phyloP scores from a whole-genome alignment of 2,113 vertebrate genomes.

The Marmota flaviventris region DNA sequence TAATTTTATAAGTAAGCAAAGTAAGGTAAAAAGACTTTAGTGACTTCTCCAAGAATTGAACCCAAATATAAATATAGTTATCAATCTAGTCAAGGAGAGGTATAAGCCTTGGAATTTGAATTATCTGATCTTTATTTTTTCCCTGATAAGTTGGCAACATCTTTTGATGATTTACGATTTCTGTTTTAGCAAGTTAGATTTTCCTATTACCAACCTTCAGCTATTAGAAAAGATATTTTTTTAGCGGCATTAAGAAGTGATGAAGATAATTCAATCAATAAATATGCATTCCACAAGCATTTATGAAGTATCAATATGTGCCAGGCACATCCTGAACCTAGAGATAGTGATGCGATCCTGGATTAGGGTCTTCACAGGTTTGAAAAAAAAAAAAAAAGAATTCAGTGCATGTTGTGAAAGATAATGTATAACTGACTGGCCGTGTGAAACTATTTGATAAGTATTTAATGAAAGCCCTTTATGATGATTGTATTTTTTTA shows the following conservation, averaged over 20 bases:
- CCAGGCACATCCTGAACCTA: not conserved
- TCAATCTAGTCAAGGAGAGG: not conserved
- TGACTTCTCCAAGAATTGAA: not conserved
- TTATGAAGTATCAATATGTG: not conserved
- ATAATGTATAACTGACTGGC: not conserved
- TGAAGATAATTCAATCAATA: not conserved
- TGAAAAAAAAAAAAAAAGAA: not conserved
- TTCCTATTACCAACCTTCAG: not conserved
- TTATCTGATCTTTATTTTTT: not conserved
- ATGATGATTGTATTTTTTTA: not conserved
- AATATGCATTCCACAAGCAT: not conserved
- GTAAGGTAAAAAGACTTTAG: not conserved
- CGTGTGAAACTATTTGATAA: not conserved
- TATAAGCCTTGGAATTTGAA: not conserved
- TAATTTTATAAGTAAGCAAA: not conserved
- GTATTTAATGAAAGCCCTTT: slow-evolving; percentile 11
- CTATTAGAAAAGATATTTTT: not conserved
- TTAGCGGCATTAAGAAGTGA: not conserved
- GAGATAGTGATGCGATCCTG: not conserved
- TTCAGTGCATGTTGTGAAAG: not conserved
- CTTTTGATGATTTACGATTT: not conserved
- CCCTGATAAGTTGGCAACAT: not conserved
- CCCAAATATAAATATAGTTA: not conserved
- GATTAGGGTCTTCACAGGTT: not conserved
- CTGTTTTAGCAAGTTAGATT: not conserved